These are phyloP conservation scores for Stomorhina lunata DNA, from an alignment of 2,888 invertebrate genomes.

Conservation along the genomic window DNA sequence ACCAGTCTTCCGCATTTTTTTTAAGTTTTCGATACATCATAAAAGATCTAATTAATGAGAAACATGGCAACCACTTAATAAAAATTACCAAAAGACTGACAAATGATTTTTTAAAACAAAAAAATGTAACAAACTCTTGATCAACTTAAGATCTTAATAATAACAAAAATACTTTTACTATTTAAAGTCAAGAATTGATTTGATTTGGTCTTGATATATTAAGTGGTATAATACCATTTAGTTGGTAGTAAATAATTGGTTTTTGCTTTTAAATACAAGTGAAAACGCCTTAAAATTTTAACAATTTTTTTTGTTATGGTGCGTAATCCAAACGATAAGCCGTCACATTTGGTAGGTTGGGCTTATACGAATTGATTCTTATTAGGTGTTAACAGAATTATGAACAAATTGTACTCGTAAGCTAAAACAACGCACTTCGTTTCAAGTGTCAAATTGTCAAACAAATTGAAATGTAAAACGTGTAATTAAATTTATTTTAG, in stretches of 20 bases:
- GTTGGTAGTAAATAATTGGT: background rate
- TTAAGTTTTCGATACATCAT: too few relatives aligned
- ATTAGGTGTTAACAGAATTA: conserved; percentile 57
- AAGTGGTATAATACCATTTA: background rate
- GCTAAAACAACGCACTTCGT: background rate
- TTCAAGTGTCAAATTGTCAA: conserved; percentile 58
- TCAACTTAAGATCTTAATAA: background rate
- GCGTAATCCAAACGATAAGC: conserved; percentile 50
- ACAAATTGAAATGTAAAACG: conserved; percentile 58
- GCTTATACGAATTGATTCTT: conserved; percentile 40
- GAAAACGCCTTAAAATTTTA: conserved; percentile 49
- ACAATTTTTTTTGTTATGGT: conserved; percentile 36
- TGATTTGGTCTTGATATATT: background rate
- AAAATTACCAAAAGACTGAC: too few relatives aligned
- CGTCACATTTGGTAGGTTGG: conserved; percentile 53
- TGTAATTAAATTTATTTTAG: conserved; percentile 46
- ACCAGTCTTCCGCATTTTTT: too few relatives aligned
- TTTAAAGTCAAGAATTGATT: conserved; percentile 33
- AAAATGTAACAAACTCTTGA: background rate
- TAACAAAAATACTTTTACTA: conserved; percentile 45
- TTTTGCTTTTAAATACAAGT: background rate
- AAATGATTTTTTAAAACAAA: background rate
- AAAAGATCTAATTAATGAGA: too few relatives aligned
- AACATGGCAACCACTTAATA: too few relatives aligned
- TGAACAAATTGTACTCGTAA: conserved; percentile 20